Percentiles rank a stretch among this genome's conserved stretches.
phyloP scores from a whole-genome alignment of 37 sponge, comb jelly and placozoan species.

The Axinella damicornis region DNA sequence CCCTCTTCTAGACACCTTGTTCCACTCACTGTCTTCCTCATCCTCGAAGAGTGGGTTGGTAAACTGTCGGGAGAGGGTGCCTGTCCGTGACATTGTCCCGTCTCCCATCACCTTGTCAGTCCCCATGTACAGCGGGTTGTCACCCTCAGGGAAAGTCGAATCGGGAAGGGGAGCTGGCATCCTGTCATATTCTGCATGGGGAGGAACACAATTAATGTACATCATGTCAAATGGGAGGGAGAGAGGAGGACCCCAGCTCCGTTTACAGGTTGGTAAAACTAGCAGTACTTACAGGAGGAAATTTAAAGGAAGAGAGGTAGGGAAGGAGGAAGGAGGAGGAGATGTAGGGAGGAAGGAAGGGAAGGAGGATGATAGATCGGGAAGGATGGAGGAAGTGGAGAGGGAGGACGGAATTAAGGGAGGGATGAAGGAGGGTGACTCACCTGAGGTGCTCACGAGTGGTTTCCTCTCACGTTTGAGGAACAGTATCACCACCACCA shows the following conservation, averaged over 20 bases:
- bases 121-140: slow-evolving; percentile 28
- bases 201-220: too few relatives aligned
- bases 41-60: slow-evolving; percentile 19
- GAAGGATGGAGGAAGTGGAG: not conserved
- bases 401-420: not conserved
- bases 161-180: not conserved
- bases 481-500: slow-evolving; percentile 6
- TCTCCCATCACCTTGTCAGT: not conserved
- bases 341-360: not conserved
- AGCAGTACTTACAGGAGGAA: too few relatives aligned
- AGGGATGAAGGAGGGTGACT: too few relatives aligned
- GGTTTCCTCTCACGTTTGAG: not conserved
- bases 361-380: too few relatives aligned
- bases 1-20: too few relatives aligned
- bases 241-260: not conserved
- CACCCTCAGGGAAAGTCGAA: not conserved
- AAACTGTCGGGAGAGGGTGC: slow-evolving; percentile 15
- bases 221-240: too few relatives aligned
- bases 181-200: not conserved
- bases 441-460: not conserved
- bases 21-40: not conserved
- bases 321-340: too few relatives aligned
- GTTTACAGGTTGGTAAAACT: too few relatives aligned
- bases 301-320: too few relatives aligned
- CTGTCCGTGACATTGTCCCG: not conserved